Conservation (phyloP, 2,888 invertebrate species). For the Eudasyphora cyanicolor region DNA sequence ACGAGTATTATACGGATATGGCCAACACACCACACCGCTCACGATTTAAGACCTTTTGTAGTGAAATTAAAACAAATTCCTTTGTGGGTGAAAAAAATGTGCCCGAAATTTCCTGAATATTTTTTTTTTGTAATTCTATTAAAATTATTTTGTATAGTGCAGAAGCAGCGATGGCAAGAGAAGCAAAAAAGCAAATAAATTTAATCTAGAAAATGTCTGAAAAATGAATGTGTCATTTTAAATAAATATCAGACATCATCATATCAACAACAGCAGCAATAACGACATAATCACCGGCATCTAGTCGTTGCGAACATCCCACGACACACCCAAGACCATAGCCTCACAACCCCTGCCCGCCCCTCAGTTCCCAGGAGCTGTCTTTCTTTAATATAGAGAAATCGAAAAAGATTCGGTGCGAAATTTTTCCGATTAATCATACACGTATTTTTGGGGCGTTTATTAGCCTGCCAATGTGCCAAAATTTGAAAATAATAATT, state of each 20-base stretch:
- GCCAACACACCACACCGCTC: background rate
- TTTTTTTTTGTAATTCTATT: slow-evolving; percentile 34
- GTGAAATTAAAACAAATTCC: background rate
- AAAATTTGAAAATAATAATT: background rate
- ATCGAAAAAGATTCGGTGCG: slow-evolving; percentile 23
- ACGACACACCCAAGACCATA: slow-evolving; percentile 1
- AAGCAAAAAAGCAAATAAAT: slow-evolving; percentile 16
- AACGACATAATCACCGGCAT: slow-evolving; percentile 43
- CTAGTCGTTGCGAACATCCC: background rate
- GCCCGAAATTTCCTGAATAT: background rate
- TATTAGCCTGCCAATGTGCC: background rate
- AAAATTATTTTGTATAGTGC: too few species aligned
- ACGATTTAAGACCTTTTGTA: background rate
- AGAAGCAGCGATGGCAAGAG: slow-evolving; percentile 43
- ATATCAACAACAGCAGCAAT: slow-evolving; percentile 23
- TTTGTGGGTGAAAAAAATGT: slow-evolving; percentile 40
- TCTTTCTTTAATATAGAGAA: background rate
- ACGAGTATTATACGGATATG: background rate
- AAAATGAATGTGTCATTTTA: slow-evolving; percentile 52
- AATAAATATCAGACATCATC: slow-evolving; percentile 41
- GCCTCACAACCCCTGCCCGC: background rate
- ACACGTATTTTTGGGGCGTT: slow-evolving; percentile 67
- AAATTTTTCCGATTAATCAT: slow-evolving; percentile 71
- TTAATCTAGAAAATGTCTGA: slow-evolving; percentile 27
- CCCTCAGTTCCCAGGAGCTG: background rate